These are phyloP conservation scores for rabbit (Oryctolagus cuniculus) DNA, from an alignment of 2,113 vertebrate genomes.

Conservation along the genomic window mOryCun1.1 NC_091435.1:45809501-45810000, in stretches of 20 bases:
- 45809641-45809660: not conserved
- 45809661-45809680: not conserved
- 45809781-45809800: not conserved
- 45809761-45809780: not conserved
- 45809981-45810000: not conserved
- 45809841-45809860: constrained; percentile 24
- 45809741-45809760: not conserved
- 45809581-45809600: not conserved
- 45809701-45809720: not conserved
- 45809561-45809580: not conserved
- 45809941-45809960: constrained; percentile 1
- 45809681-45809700: not conserved
- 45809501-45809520: not conserved
- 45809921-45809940: not conserved
- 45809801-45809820: not conserved
- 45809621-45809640: not conserved
- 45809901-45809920: constrained; percentile 11
- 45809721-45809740: not conserved
- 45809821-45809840: not conserved
- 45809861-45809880: not conserved
- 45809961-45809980: not conserved
- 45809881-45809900: constrained; percentile 2
- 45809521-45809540: not conserved
- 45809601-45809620: not conserved
- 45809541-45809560: not conserved